Evolutionary conservation across 2,888 invertebrate species (phyloP).

Genomic region (Apodemia hepburni): DNA sequence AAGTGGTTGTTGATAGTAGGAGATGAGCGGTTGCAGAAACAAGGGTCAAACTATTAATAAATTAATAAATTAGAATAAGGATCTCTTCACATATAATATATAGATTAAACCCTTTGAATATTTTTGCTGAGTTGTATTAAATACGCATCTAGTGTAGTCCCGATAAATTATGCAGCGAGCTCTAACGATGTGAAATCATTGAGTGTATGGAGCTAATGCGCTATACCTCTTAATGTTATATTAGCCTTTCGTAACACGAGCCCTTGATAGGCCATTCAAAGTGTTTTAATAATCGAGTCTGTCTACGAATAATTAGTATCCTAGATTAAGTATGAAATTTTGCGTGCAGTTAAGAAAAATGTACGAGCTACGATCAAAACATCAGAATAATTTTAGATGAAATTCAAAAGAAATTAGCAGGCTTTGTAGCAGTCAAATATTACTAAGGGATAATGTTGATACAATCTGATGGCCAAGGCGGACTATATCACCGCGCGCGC

Average conservation of each 20-base stretch:
- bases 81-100: too few relatives aligned
- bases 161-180: constrained; percentile 34
- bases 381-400: too few relatives aligned
- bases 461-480: too few relatives aligned
- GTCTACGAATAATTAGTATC: constrained; percentile 8
- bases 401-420: too few relatives aligned
- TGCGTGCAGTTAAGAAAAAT: not conserved
- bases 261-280: constrained; percentile 31
- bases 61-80: too few relatives aligned
- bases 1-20: too few relatives aligned
- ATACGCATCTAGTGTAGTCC: constrained; percentile 30
- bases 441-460: too few relatives aligned
- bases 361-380: too few relatives aligned
- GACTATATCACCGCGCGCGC: too few relatives aligned
- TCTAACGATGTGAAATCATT: constrained; percentile 31
- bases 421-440: too few relatives aligned
- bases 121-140: constrained; percentile 32
- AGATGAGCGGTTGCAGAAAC: too few relatives aligned
- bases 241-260: constrained; percentile 33
- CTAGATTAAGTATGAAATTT: constrained; percentile 1
- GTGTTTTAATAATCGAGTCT: constrained; percentile 30
- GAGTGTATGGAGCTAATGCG: constrained; percentile 36
- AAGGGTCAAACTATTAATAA: too few relatives aligned
- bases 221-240: constrained; percentile 33
- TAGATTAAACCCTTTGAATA: not conserved